Evolutionary conservation across 2,888 invertebrate genomes (phyloP).

Genomic region (Drosophila neotestacea): DNA sequence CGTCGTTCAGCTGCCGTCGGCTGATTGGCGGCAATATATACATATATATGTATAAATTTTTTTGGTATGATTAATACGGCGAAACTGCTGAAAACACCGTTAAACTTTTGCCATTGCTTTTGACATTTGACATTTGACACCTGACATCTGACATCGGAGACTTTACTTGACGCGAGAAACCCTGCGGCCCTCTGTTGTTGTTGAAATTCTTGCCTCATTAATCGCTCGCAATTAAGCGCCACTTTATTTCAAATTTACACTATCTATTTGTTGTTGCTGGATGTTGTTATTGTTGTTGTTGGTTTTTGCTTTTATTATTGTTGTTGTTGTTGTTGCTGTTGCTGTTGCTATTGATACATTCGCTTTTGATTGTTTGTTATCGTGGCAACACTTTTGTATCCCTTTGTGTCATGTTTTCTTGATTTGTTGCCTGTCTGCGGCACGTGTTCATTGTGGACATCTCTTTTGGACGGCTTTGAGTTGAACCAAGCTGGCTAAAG

Average conservation of each 20-base stretch:
- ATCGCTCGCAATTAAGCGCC: slow-evolving; percentile 78
- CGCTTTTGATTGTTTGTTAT: slow-evolving; percentile 29
- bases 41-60: not conserved
- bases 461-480: slow-evolving; percentile 7
- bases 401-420: slow-evolving; percentile 32
- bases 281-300: slow-evolving; percentile 15
- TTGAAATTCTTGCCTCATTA: slow-evolving; percentile 76
- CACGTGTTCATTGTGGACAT: slow-evolving; percentile 43
- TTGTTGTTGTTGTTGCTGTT: slow-evolving; percentile 15
- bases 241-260: slow-evolving; percentile 71
- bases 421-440: slow-evolving; percentile 56
- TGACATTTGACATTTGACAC: slow-evolving; percentile 58
- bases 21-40: slow-evolving; percentile 20
- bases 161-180: slow-evolving; percentile 23
- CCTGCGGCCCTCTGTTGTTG: slow-evolving; percentile 25
- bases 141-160: slow-evolving; percentile 52
- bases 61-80: slow-evolving; percentile 44
- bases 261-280: slow-evolving; percentile 24
- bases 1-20: slow-evolving; percentile 25
- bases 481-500: slow-evolving; percentile 25
- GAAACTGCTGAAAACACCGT: slow-evolving; percentile 62
- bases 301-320: not conserved
- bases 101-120: slow-evolving; percentile 71
- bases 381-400: slow-evolving; percentile 16
- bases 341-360: slow-evolving; percentile 18